A percentile compares a stretch with the other conserved stretches of the same genome.
These are phyloP conservation scores for Drosophila setosimentum DNA, from an alignment of 2,888 invertebrate species.

Conservation along the genomic window DNA sequence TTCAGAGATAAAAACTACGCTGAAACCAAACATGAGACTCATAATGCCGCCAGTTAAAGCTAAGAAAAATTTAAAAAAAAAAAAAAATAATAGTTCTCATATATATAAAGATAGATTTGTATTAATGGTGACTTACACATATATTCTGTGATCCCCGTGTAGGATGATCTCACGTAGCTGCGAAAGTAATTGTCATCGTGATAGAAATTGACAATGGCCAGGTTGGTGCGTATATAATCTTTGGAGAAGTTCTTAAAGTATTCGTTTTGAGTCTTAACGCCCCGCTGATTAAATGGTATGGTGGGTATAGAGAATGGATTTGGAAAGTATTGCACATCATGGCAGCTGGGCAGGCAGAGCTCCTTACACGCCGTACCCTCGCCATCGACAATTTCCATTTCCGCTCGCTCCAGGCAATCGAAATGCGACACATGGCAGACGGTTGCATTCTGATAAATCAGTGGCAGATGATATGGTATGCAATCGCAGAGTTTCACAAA, in stretches of 20 bases:
- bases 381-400: conserved; percentile 45
- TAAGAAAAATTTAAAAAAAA: conserved; percentile 72
- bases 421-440: conserved; percentile 90
- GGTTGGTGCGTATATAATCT: conserved; percentile 86
- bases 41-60: conserved; percentile 92
- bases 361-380: conserved; percentile 62
- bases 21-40: conserved; percentile 93
- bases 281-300: conserved; percentile 85
- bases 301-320: conserved; percentile 87
- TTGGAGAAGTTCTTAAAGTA: conserved; percentile 61
- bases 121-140: conserved; percentile 86
- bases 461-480: conserved; percentile 81
- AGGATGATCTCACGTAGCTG: conserved; percentile 89
- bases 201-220: conserved; percentile 90
- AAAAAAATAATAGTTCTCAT: too few relatives aligned
- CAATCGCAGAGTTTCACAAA: conserved; percentile 71
- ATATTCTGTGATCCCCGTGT: conserved; percentile 92
- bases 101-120: neutral
- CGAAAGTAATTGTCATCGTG: conserved; percentile 90
- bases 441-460: conserved; percentile 88
- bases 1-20: conserved; percentile 91
- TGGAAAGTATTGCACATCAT: conserved; percentile 89
- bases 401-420: conserved; percentile 86
- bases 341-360: conserved; percentile 90
- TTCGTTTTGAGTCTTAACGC: conserved; percentile 42